These are phyloP conservation scores for Manacus vitellinus DNA, from an alignment of 2,113 vertebrate genomes.

Conservation along the genomic window DNA sequence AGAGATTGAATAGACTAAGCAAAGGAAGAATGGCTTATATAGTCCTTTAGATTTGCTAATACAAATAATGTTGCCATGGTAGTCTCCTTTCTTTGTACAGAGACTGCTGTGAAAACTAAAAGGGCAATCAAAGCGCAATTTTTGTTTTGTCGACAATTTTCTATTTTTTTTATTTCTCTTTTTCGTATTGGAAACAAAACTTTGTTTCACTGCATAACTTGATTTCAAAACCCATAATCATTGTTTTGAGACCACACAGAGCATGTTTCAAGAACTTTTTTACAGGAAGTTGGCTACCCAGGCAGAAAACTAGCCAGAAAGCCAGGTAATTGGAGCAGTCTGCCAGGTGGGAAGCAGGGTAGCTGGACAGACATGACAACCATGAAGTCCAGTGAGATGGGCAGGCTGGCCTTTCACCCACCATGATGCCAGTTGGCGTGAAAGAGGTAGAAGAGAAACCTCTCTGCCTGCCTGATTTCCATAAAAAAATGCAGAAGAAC, in stretches of 20 bases:
- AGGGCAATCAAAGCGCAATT: background rate
- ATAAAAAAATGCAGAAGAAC: background rate
- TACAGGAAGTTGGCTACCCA: background rate
- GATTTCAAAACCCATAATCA: background rate
- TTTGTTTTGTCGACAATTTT: conserved; percentile 1
- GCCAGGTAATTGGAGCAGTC: background rate
- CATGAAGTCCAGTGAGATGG: background rate
- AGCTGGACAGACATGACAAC: background rate
- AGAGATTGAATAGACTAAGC: background rate
- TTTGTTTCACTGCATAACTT: background rate
- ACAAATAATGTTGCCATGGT: background rate
- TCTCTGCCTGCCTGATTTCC: background rate
- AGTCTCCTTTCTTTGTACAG: background rate
- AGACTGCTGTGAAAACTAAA: background rate
- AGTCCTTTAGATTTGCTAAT: background rate
- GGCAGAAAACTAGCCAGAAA: background rate
- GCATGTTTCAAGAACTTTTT: background rate
- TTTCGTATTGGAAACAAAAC: background rate
- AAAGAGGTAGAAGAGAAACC: background rate
- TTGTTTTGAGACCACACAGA: background rate
- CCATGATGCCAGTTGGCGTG: background rate
- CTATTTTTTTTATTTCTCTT: background rate
- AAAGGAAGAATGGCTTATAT: background rate
- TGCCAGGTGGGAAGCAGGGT: background rate
- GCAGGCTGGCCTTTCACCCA: background rate